Evolutionary conservation across 2,797 vertebrate genomes (phyloP), one percentile per base, ranked within the genome.

Genomic region (Otus scops): DNA sequence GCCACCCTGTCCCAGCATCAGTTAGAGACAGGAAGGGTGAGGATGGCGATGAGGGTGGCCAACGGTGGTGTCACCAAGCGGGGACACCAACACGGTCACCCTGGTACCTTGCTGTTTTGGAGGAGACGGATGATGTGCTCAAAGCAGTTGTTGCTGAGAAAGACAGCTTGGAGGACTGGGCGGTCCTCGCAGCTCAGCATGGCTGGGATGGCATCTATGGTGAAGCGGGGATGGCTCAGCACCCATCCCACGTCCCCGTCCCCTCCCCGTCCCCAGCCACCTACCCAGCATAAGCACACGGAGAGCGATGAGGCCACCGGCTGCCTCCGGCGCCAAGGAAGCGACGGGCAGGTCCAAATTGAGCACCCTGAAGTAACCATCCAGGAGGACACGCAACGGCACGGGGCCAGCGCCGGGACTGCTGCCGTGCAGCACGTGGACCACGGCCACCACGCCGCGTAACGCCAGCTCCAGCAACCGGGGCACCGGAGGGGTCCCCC

Each of bases 61-160:
- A 54, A 39, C 18, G 19, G 38, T 1, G 3, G n/a, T 4, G 59
- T 41, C 65, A 47, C 56, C 70, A 36, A 13, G 18, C 3, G 4
- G 11, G 21, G 38, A 39, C 77, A 16, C 36, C 3, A 7, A 5
- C 0, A 2, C 3, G 26, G 67, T 8, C 45, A 16, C 0, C 7
- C 8, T 3, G 0, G 34, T 96, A 99, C 99, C 99, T 99, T 99
- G 98, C 99, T 99, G 98, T 99, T 99, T 91, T 99, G 99, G 92
- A 99, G 98, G 83, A 99, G 99, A 32, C 99, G 98, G 70, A 99
- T 99, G 96, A 99, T 99, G 98, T 99, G 99, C 95, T 99, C 99
- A 19, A 99, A 99, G 98, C 99, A 99, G 97, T 99, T 99, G 97
- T 99, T 99, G 98, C 99, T 99, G 82, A 99, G 99, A 95, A 99